Percentiles rank a stretch among this genome's conserved stretches.
Evolutionary conservation across 1,140 invertebrate species (phyloP).

Genomic region (Cotesia vestalis): DNA sequence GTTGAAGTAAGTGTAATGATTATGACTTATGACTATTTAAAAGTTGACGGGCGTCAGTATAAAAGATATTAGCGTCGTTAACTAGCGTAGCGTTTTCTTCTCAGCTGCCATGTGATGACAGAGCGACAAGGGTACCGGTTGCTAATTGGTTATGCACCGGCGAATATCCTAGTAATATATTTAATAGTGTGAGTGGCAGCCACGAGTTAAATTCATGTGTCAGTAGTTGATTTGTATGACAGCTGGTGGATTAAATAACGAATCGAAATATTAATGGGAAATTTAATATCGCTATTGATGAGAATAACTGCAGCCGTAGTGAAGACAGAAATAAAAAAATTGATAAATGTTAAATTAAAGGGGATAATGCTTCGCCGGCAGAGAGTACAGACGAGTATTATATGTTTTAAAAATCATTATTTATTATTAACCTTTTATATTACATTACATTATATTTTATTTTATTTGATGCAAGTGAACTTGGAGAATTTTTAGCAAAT

Average conservation of each 20-base stretch:
- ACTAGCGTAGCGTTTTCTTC: constrained; percentile 37
- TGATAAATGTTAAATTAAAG: constrained; percentile 15
- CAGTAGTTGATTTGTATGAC: constrained; percentile 9
- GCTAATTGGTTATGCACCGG: constrained; percentile 49
- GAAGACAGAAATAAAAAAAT: constrained; percentile 8
- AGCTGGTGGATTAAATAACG: neutral
- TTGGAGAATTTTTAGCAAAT: constrained; percentile 9
- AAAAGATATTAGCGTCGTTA: constrained; percentile 40
- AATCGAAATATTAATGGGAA: neutral
- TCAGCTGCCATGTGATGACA: constrained; percentile 33
- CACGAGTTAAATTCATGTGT: constrained; percentile 15
- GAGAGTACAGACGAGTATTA: neutral
- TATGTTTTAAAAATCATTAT: neutral
- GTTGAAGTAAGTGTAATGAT: neutral
- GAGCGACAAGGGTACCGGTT: constrained; percentile 31
- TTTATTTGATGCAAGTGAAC: too few relatives aligned
- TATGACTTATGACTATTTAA: constrained; percentile 11
- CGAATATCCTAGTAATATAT: constrained; percentile 40
- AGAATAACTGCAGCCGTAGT: neutral
- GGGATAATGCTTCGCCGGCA: neutral
- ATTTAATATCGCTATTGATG: neutral
- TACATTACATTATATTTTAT: neutral
- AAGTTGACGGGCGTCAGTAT: constrained; percentile 14
- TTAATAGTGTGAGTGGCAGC: constrained; percentile 7
- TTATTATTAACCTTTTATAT: neutral